These are phyloP conservation scores for Camponotus fellah DNA, from an alignment of 2,888 invertebrate genomes.

Conservation along the genomic window DNA sequence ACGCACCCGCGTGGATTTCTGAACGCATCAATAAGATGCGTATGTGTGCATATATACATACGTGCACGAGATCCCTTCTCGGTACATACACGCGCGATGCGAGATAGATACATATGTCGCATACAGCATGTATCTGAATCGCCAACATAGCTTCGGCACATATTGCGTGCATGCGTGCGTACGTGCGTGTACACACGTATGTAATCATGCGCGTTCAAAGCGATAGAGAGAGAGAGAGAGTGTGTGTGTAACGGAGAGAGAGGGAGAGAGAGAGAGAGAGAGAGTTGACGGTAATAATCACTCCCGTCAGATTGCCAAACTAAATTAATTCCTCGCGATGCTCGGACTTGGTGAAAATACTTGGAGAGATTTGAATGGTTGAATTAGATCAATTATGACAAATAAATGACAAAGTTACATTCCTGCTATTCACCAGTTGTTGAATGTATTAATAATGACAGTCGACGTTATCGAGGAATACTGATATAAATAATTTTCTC, in stretches of 20 bases:
- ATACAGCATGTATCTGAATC: not conserved
- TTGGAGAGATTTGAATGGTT: not conserved
- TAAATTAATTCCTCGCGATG: slow-evolving; percentile 42
- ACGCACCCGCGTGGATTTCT: slow-evolving; percentile 4
- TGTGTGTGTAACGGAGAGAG: not conserved
- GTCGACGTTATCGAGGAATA: not conserved
- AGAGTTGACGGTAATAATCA: slow-evolving; percentile 42
- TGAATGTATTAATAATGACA: not conserved
- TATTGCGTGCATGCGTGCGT: slow-evolving; percentile 24
- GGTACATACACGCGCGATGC: slow-evolving; percentile 12
- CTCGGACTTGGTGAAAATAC: not conserved
- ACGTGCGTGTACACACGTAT: slow-evolving; percentile 32
- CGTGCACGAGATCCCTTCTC: not conserved
- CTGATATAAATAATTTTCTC: not conserved
- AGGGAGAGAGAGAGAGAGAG: slow-evolving; percentile 5
- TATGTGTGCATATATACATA: not conserved
- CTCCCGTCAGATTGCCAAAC: slow-evolving; percentile 35
- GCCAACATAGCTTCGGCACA: slow-evolving; percentile 6
- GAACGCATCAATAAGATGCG: slow-evolving; percentile 38
- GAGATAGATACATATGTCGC: slow-evolving; percentile 30
- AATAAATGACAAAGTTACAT: not conserved
- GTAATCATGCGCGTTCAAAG: slow-evolving; percentile 36
- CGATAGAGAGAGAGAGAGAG: slow-evolving; percentile 4
- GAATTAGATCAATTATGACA: not conserved
- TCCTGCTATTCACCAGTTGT: not conserved